A percentile compares a stretch with the other conserved stretches of the same genome.
Conservation (phyloP, 2,113 vertebrate species). For the Sinosuthora webbiana region DNA sequence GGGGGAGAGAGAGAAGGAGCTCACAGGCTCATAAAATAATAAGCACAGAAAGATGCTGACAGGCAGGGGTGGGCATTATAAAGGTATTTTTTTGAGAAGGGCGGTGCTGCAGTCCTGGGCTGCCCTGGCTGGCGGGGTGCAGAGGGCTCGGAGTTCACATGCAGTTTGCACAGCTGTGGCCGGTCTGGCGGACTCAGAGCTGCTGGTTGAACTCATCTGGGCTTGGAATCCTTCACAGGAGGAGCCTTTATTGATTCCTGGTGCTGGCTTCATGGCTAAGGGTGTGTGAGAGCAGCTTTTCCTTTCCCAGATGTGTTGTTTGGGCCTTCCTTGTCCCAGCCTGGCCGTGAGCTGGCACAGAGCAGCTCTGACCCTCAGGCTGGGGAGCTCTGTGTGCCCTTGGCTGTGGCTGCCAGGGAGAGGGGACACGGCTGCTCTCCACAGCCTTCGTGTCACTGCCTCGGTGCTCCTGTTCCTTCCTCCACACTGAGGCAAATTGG, state of each 20-base stretch:
- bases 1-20: neutral
- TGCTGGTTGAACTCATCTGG: neutral
- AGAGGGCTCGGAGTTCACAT: neutral
- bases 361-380: neutral
- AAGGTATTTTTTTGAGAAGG: neutral
- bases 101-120: fast-evolving
- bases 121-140: neutral
- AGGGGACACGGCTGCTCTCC: neutral
- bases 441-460: neutral
- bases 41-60: neutral
- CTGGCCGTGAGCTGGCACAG: neutral
- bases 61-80: neutral
- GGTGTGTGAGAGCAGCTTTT: neutral
- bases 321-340: neutral
- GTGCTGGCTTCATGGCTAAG: neutral
- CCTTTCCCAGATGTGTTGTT: neutral
- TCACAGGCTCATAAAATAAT: neutral
- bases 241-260: neutral
- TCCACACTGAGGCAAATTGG: neutral
- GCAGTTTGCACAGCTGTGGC: neutral
- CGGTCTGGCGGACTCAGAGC: fast-evolving
- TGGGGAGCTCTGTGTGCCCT: neutral
- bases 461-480: neutral
- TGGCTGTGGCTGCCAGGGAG: neutral
- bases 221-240: neutral